Percentiles rank a stretch among this genome's conserved stretches.
These are phyloP conservation scores for Perizoma affinitatum DNA, from an alignment of 2,888 invertebrate species.

Conservation along the genomic window DNA sequence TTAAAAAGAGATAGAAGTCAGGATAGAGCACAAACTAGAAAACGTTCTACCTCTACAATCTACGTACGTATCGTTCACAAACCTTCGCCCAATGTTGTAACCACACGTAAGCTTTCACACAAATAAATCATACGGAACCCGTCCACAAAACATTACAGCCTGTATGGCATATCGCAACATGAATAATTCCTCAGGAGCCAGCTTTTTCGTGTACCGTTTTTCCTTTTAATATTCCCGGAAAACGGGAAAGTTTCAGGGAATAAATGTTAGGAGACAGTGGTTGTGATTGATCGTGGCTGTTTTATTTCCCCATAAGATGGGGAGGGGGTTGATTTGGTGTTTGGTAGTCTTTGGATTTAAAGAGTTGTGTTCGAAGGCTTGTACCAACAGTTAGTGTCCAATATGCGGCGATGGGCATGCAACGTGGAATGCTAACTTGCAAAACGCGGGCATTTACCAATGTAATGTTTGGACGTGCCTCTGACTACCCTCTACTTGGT, in stretches of 20 bases:
- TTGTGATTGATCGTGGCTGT: slow-evolving; percentile 70
- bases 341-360: not conserved
- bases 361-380: no score
- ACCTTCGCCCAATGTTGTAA: slow-evolving; percentile 2
- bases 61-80: no score
- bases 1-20: no score
- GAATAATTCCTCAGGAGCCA: slow-evolving; percentile 59
- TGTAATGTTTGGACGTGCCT: no score
- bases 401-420: no score
- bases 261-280: slow-evolving; percentile 75
- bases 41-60: no score
- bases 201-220: slow-evolving; percentile 55
- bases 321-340: slow-evolving; percentile 26
- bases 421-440: no score
- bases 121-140: slow-evolving; percentile 32
- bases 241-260: slow-evolving; percentile 47
- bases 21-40: no score
- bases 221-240: slow-evolving; percentile 71
- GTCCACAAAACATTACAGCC: slow-evolving; percentile 20
- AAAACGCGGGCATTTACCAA: no score
- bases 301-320: slow-evolving; percentile 54
- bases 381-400: no score
- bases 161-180: slow-evolving; percentile 47
- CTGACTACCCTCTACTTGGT: no score
- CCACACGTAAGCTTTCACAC: slow-evolving; percentile 17